These are phyloP conservation scores for Brachionus manjavacas DNA, from an alignment of 1,140 invertebrate genomes.

Conservation along the genomic window DNA sequence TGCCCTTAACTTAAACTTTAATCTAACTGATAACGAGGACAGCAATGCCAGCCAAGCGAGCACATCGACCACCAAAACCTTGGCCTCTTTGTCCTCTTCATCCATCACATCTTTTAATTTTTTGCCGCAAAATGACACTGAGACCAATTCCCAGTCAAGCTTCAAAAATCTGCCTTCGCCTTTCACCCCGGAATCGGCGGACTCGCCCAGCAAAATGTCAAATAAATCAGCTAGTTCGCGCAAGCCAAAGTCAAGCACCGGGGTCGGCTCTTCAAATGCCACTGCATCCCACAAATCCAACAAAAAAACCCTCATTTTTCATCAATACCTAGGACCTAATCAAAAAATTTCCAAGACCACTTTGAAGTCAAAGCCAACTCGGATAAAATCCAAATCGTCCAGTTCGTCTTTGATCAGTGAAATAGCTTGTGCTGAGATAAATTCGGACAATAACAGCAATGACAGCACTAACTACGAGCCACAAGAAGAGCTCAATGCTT, in stretches of 20 bases:
- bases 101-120: constrained; percentile 3
- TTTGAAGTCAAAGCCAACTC: not conserved
- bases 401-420: constrained; percentile 5
- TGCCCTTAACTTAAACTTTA: constrained; percentile 10
- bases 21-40: constrained; percentile 4
- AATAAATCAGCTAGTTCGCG: not conserved
- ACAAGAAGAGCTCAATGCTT: constrained; percentile 14
- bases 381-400: not conserved
- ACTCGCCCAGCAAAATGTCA: constrained; percentile 28
- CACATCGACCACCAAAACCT: not conserved
- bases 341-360: constrained; percentile 37
- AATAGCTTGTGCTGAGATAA: not conserved
- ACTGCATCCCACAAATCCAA: not conserved
- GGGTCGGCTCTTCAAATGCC: not conserved
- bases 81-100: not conserved
- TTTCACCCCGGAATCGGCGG: not conserved
- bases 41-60: constrained; percentile 8
- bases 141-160: not conserved
- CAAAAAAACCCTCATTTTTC: constrained; percentile 38
- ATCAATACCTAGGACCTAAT: constrained; percentile 30
- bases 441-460: constrained; percentile 29
- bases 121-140: not conserved
- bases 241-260: not conserved
- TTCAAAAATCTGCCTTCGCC: constrained; percentile 3
- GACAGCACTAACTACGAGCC: not conserved